Base-by-base conservation (phyloP, 2,888 invertebrate species). In the Tyria jacobaeae region DNA sequence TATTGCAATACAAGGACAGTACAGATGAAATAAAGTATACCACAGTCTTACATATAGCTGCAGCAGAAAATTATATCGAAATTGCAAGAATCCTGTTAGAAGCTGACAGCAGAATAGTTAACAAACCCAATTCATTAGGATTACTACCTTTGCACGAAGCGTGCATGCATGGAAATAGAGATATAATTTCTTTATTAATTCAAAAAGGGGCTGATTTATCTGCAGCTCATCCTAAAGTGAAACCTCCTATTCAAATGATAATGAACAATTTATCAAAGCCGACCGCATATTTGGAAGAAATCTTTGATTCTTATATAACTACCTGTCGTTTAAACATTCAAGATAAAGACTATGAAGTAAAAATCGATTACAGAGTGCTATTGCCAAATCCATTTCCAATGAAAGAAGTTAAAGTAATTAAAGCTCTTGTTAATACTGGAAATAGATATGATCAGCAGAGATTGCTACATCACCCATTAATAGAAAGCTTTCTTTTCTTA, bases 401-500 rank as follows among this genome's bases (percentile, higher is more conserved):
- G 71, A 83, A 89, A 65, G 93, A 94, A 71, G 91, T 94, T 84
- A 86, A 87, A 64, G 92, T 94, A 0, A 82, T 94, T 24, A 89
- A 91, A 65, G 90, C 93, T 1, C 75, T 94, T 7, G 73, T 94
- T 1, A 86, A 92, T 58, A 90, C 90, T 50, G 91, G 92, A 4
- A 90, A 91, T 57, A 83, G 89, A n/a, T 55, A 71, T 66, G 83
- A 87, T 7, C 90, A 94, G 57, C 87, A 85, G 24, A 85, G 83
- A 25, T 74, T 94, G 1, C 80, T 95, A 0, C 83, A 94, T 1
- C 95, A 95, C 77, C 95, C 95, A 0, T 73, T 94, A 27, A 80
- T 94, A 1, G 94, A 94, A 79, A 94, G 94, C 62, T 95, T 94
- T 69, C 78, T 95, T 0, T 88, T 84, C 68, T 75, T 94, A 12